Conservation (phyloP, 1,140 invertebrate species). For the Paraescarpia echinospica region DNA sequence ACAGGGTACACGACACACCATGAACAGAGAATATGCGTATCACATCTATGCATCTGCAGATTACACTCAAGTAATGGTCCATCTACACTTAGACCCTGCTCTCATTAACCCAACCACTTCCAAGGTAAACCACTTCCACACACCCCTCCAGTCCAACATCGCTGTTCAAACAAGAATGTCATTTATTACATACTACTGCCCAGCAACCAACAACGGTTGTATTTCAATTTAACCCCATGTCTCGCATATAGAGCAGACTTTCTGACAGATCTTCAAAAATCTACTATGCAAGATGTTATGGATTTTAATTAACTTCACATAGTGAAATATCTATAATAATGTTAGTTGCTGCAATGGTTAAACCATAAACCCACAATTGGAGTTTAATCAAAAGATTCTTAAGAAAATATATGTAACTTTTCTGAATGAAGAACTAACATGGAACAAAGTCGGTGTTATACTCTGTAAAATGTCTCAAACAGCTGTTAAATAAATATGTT, state of each 20-base stretch:
- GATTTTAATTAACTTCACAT: not conserved
- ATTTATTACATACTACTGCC: not conserved
- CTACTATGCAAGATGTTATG: not conserved
- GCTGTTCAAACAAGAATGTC: not conserved
- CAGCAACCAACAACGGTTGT: not conserved
- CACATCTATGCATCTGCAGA: not conserved
- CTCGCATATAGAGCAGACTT: not conserved
- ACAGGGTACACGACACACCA: not conserved
- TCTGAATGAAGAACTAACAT: not conserved
- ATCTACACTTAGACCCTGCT: not conserved
- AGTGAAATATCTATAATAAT: not conserved
- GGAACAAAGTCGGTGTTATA: not conserved
- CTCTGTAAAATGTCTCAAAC: not conserved
- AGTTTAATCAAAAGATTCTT: not conserved
- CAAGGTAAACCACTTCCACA: not conserved
- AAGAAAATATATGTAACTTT: not conserved
- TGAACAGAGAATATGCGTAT: not conserved
- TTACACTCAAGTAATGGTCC: not conserved
- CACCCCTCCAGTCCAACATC: not conserved
- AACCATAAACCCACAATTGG: not conserved
- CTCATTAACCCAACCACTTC: not conserved
- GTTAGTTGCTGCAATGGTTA: too few species aligned
- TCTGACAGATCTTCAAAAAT: not conserved
- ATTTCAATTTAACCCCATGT: not conserved
- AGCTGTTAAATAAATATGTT: not conserved